Evolutionary conservation across 23 tunicate genomes (phyloP), one percentile per base, ranked within the genome.

Genomic region (Trididemnum clinides): DNA sequence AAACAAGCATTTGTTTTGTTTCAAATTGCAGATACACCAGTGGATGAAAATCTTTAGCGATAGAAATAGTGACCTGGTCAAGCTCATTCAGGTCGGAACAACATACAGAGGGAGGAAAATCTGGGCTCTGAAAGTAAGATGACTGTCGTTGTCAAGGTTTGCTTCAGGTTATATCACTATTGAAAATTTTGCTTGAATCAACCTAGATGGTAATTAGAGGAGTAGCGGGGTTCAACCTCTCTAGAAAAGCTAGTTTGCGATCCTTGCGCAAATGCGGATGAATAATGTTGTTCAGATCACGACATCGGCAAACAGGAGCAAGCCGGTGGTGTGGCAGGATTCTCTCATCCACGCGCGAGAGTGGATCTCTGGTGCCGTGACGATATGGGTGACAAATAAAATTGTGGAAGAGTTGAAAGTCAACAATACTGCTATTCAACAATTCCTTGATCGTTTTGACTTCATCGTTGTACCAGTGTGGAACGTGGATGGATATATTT

Each of bases 401-500:
- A 22, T 92, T 64, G 91, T 92, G 2, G 39, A 54, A 37, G 88
- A 76, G 7, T 92, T 87, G 51, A 38, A 88, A 23, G 25, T 66
- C 1, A 81, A 63, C n/a, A 81, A 87, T 19, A 51, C 97, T 25
- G 82, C 75, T 25, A 57, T 87, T n/a, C 50, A 30, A 51, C 21
- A 82, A 26, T 83, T 84, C 29, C 34, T 92, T 2, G 7, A 51
- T 2, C 77, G 77, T 7, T 21, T 92, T 31, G 91, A 92, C 36
- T 92, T 90, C 84, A 73, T 74, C 28, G 29, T 92, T n/a, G 64
- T 92, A 19, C 97, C 97, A 1, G 88, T 92, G 4, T 92, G 97
- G 97, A 92, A 92, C 65, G 91, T 92, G 44, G 97, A 92, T 65
- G 97, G 97, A 1, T 92, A 92, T 76, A 75, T 57, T 10, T 74